These are phyloP conservation scores for Physocephala rufipes DNA, from an alignment of 2,888 invertebrate species.

Conservation along the genomic window DNA sequence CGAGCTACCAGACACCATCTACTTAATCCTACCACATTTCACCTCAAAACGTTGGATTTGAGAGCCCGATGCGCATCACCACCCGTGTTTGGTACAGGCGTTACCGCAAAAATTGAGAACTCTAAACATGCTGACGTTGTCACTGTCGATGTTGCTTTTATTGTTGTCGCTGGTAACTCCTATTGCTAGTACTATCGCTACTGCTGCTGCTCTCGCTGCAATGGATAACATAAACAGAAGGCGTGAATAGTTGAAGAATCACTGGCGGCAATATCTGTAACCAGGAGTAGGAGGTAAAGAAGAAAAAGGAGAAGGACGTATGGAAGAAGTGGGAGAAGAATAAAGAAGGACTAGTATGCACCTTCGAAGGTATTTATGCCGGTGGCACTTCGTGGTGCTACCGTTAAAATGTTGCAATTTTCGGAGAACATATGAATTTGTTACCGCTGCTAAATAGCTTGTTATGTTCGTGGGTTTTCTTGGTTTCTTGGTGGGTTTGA, in stretches of 20 bases:
- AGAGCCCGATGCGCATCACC: not conserved
- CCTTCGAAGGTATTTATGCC: conserved; percentile 52
- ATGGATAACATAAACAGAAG: conserved; percentile 42
- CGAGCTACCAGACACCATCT: conserved; percentile 6
- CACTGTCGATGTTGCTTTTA: conserved; percentile 41
- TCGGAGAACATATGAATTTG: no score
- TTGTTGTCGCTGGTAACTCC: no score
- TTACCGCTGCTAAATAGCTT: not conserved
- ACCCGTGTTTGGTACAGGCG: not conserved
- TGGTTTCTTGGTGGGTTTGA: not conserved
- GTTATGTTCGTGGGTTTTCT: not conserved
- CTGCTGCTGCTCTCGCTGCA: conserved; percentile 6
- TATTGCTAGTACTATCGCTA: conserved; percentile 11
- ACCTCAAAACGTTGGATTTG: conserved; percentile 5
- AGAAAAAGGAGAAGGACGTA: no score
- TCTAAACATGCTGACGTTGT: conserved; percentile 20
- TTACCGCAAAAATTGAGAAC: conserved; percentile 27
- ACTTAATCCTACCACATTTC: not conserved
- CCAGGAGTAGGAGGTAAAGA: no score
- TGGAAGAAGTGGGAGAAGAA: no score
- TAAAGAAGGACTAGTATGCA: conserved; percentile 28
- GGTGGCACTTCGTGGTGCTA: not conserved
- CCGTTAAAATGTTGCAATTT: no score
- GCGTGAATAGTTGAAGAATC: no score
- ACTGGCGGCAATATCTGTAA: no score